A percentile compares a stretch with the other conserved stretches of the same genome.
These are phyloP conservation scores for Sympetrum striolatum DNA, from an alignment of 2,888 invertebrate species.

Conservation along the genomic window DNA sequence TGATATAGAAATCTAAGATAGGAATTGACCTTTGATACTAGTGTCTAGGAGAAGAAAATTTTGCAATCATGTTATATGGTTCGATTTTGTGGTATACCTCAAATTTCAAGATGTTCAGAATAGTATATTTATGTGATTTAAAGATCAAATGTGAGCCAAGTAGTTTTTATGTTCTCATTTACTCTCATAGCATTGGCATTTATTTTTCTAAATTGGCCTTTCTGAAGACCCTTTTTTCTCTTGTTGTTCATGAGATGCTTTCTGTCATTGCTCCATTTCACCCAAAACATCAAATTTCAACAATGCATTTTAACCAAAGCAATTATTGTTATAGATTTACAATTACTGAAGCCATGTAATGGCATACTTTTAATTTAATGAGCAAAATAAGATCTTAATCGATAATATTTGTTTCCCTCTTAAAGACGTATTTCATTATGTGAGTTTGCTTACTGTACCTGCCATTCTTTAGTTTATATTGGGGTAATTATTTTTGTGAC, in stretches of 20 bases:
- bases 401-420: neutral
- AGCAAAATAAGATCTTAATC: neutral
- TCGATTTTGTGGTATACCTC: neutral
- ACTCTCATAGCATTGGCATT: neutral
- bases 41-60: neutral
- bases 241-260: neutral
- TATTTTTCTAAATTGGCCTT: too few relatives aligned
- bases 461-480: neutral
- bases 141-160: neutral
- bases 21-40: neutral
- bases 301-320: conserved; percentile 40
- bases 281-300: neutral
- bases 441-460: neutral
- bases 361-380: neutral
- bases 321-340: conserved; percentile 16
- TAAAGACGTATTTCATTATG: neutral
- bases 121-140: neutral
- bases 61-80: neutral
- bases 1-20: neutral
- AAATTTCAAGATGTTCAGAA: neutral
- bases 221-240: too few relatives aligned
- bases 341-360: conserved; percentile 9
- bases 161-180: neutral
- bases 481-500: neutral
- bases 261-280: neutral